A percentile compares a stretch with the other conserved stretches of the same genome.
Evolutionary conservation across 2,797 vertebrate genomes (phyloP).

Genomic region (Typhlichthys subterraneus): DNA sequence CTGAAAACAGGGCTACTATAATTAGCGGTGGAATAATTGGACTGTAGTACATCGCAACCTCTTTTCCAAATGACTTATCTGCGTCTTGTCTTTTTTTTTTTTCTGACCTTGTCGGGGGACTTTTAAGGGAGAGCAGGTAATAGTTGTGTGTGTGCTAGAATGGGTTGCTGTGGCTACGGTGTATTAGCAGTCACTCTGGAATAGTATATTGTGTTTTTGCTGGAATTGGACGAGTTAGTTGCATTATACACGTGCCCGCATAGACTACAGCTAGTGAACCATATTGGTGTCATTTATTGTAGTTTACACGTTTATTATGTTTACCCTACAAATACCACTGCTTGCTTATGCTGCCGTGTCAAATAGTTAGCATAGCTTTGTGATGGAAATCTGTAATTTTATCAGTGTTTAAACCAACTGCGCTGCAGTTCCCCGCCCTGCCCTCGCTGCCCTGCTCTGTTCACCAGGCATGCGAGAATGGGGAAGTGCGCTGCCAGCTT

Average conservation of each 20-base stretch:
- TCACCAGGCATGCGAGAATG: constrained; percentile 11
- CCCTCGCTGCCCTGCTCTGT: not conserved
- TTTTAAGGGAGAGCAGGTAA: constrained; percentile 79
- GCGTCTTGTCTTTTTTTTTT: constrained; percentile 39
- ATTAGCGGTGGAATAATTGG: constrained; percentile 3
- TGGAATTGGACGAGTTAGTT: constrained; percentile 8
- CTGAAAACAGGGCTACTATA: not conserved
- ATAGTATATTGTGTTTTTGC: constrained; percentile 31
- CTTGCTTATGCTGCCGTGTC: no score
- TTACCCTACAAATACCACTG: no score
- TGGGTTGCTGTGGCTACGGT: constrained; percentile 47
- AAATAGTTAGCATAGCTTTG: not conserved
- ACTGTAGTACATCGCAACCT: constrained; percentile 3
- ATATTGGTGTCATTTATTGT: not conserved
- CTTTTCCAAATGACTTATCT: constrained; percentile 36
- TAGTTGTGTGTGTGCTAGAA: constrained; percentile 34
- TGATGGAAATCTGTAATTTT: not conserved
- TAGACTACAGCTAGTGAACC: constrained; percentile 5
- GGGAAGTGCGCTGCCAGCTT: constrained; percentile 45
- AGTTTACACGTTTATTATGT: no score
- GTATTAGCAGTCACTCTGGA: constrained; percentile 34
- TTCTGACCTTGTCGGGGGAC: constrained; percentile 48
- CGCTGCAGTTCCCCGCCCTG: constrained; percentile 1
- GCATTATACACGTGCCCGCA: constrained; percentile 8
- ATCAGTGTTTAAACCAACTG: not conserved